Base-by-base conservation (phyloP, 1,140 invertebrate species). In the Aphelenchoides besseyi region DNA sequence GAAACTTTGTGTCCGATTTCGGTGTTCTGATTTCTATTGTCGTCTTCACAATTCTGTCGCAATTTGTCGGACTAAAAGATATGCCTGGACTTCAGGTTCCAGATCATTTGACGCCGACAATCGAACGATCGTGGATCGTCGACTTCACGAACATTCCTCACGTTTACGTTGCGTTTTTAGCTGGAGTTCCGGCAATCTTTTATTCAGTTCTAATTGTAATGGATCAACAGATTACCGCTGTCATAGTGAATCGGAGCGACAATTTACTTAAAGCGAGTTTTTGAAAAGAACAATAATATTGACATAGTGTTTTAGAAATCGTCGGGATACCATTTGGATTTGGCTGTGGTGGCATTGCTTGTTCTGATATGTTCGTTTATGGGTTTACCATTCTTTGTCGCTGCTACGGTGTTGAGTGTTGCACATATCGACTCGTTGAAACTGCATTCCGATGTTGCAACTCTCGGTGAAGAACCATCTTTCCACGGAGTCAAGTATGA, bases 191-290 rank as follows among this genome's bases (percentile, higher is more conserved):
- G 0, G 95, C 96, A 54, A 85, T 97, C 2, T 86, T 98, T 23
- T 93, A 93, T 37, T 95, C 93, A 5, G 98, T 98, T 82, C 87
- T 98, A 5, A 94, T 98, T 80, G 97, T 97, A 85, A 97, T 98
- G 94, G 95, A 98, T 88, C 95, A 98, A 85, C 95, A 98, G 87
- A 8, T 71, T n/a, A 70, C 74, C 2, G 74, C 74, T 32, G 85
- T 87, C 1, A 87, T 87, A 73, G 79, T 87, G 23, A 87, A 87
- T 71, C 66, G 86, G 35, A 86, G 85, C 63, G 86, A 87, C 69
- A 86, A 87, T 67, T 83, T 85, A 72, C 70, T 87, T 3, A 70
- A 35, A 1, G 0, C n/a, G 18, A 70, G 16, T 73, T 18, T 3
- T 30, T 72, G 28, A 36, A 61, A 61, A 2, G 30, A 29, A 61